Conservation (phyloP, 2,888 invertebrate genomes). For the Enchytraeus crypticus region DNA sequence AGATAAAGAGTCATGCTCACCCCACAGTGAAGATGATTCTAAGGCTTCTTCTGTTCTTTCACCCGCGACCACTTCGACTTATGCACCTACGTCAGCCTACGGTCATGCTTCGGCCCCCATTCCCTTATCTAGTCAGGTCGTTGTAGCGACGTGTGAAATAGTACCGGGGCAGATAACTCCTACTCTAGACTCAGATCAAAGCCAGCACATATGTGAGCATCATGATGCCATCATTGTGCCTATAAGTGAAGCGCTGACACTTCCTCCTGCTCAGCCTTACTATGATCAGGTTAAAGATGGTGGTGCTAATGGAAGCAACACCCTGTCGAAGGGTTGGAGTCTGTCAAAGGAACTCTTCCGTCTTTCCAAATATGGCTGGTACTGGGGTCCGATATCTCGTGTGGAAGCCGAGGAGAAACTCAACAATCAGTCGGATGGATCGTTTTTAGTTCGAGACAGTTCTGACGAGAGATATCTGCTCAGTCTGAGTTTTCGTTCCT, state of each 20-base stretch:
- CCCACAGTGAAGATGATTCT: not conserved
- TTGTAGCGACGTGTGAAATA: not conserved
- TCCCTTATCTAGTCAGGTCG: not conserved
- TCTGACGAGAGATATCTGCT: slow-evolving; percentile 63
- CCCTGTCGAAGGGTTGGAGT: slow-evolving; percentile 36
- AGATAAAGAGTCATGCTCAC: not conserved
- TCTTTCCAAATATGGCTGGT: slow-evolving; percentile 45
- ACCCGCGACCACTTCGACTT: not conserved
- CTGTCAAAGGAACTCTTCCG: slow-evolving; percentile 51
- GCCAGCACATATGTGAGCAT: not conserved
- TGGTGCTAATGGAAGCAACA: too few species aligned
- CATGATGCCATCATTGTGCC: not conserved
- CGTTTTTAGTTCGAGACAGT: slow-evolving; percentile 86
- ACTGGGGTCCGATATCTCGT: slow-evolving; percentile 45
- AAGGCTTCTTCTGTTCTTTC: not conserved
- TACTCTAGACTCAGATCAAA: not conserved
- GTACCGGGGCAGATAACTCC: not conserved
- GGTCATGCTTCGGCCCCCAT: slow-evolving; percentile 10
- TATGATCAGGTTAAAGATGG: slow-evolving; percentile 24
- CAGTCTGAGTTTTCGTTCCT: slow-evolving; percentile 63
- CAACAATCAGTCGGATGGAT: slow-evolving; percentile 82
- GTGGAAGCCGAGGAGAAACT: slow-evolving; percentile 88
- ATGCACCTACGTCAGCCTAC: too few species aligned
- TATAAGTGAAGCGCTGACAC: not conserved
- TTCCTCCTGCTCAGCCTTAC: slow-evolving; percentile 8